Evolutionary conservation across 1,140 invertebrate genomes (phyloP).

Genomic region (Chrysoperla carnea): DNA sequence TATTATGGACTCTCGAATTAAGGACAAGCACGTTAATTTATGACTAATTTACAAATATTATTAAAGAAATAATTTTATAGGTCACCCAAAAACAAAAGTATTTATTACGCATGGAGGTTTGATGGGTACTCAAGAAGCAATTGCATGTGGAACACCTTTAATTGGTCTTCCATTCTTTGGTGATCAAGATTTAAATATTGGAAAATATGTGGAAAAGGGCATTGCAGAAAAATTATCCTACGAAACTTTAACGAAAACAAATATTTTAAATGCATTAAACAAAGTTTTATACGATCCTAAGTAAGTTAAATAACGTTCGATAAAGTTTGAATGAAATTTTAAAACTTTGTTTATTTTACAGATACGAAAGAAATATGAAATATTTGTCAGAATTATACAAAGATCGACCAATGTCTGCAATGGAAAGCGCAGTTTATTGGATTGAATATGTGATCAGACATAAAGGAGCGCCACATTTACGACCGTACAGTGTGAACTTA

Average conservation of each 20-base stretch:
- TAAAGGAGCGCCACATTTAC: constrained; percentile 37
- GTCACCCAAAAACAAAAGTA: constrained; percentile 25
- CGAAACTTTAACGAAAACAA: constrained; percentile 7
- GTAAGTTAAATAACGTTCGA: no score
- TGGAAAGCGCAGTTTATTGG: constrained; percentile 43
- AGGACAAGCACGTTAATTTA: no score
- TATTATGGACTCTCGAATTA: no score
- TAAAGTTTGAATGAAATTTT: no score
- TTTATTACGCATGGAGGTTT: constrained; percentile 51
- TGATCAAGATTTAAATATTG: constrained; percentile 25
- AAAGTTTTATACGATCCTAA: no score
- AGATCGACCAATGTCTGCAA: constrained; percentile 17
- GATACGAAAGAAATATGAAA: constrained; percentile 22
- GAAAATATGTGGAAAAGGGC: constrained; percentile 13
- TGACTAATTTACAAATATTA: no score
- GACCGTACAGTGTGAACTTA: constrained; percentile 28
- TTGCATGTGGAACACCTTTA: constrained; percentile 42
- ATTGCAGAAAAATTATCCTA: constrained; percentile 8
- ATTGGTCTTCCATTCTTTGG: constrained; percentile 43
- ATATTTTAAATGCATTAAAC: no score
- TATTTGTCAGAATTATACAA: constrained; percentile 32
- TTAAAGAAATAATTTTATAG: constrained; percentile 9
- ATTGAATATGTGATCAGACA: constrained; percentile 43
- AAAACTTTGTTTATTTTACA: constrained; percentile 7
- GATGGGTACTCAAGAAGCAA: constrained; percentile 42